Conservation (phyloP, 2,113 vertebrate species). For the Rhea pennata region DNA sequence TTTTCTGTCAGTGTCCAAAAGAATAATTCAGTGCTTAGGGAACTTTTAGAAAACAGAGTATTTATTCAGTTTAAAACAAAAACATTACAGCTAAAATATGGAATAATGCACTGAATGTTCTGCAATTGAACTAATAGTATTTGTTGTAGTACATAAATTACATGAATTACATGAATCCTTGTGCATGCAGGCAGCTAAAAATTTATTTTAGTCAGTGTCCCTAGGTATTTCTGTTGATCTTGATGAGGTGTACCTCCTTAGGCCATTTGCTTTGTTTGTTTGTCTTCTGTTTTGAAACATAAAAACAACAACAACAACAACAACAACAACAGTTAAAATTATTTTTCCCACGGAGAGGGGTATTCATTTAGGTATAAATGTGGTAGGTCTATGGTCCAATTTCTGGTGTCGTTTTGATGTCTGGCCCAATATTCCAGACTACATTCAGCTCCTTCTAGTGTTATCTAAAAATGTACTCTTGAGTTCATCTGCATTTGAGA, state of each 20-base stretch:
- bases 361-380: too few relatives aligned
- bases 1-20: neutral
- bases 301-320: neutral
- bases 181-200: neutral
- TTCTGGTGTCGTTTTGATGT: neutral
- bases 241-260: too few relatives aligned
- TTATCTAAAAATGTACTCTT: neutral
- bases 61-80: neutral
- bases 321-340: neutral
- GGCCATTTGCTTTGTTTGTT: neutral
- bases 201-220: neutral
- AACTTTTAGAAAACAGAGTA: neutral
- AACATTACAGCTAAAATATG: neutral
- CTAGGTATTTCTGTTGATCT: neutral
- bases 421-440: neutral
- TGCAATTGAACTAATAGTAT: neutral
- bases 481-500: neutral
- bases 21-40: neutral
- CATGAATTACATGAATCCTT: neutral
- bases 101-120: neutral
- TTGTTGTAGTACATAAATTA: neutral
- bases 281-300: neutral
- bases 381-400: neutral
- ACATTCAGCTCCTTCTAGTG: neutral
- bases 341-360: neutral